These are phyloP conservation scores for Venusia cambrica DNA, from an alignment of 2,888 invertebrate genomes.

Conservation along the genomic window DNA sequence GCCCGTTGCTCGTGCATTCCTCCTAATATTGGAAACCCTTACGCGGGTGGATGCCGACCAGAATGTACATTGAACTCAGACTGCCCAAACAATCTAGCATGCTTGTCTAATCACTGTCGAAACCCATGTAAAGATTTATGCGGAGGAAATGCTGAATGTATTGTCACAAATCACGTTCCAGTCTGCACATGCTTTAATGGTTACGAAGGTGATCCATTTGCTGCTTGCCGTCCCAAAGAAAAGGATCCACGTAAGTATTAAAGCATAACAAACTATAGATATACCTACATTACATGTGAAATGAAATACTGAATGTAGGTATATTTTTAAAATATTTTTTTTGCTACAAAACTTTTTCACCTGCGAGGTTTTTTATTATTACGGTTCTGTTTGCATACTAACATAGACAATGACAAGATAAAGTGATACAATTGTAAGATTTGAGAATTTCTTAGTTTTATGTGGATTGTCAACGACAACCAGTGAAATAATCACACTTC, in stretches of 20 bases:
- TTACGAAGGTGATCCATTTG: conserved; percentile 91
- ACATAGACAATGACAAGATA: no score
- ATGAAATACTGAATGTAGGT: not conserved
- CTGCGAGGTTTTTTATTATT: no score
- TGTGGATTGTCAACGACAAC: no score
- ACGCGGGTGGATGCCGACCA: conserved; percentile 90
- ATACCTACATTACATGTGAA: no score
- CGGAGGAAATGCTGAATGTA: conserved; percentile 90
- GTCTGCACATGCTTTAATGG: conserved; percentile 89
- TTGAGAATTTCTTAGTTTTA: no score
- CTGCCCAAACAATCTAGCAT: conserved; percentile 88
- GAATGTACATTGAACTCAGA: conserved; percentile 92
- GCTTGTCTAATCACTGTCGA: conserved; percentile 91
- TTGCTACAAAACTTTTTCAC: no score
- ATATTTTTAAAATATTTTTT: not conserved
- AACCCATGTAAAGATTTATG: conserved; percentile 93
- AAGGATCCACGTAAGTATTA: conserved; percentile 77
- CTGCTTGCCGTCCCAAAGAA: conserved; percentile 84
- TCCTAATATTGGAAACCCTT: conserved; percentile 93
- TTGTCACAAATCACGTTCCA: conserved; percentile 90
- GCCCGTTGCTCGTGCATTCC: conserved; percentile 92
- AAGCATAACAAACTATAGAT: conserved; percentile 2
- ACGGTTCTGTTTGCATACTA: no score
- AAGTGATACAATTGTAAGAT: no score
- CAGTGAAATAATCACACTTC: no score